phyloP scores from a whole-genome alignment of 2,113 vertebrate species.

The Bombycilla garrulus region DNA sequence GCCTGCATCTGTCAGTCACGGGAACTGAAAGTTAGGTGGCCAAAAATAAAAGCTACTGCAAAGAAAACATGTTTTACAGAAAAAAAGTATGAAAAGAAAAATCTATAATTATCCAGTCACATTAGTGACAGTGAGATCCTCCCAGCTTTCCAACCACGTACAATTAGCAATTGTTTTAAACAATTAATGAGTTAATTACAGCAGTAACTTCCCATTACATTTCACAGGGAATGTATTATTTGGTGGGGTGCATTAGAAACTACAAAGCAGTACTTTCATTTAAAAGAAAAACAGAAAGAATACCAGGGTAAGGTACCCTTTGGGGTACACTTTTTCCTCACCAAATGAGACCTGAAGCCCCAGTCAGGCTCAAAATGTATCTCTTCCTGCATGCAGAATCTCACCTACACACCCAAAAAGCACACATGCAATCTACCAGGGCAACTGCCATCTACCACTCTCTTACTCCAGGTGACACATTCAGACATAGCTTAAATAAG shows the following conservation, averaged over 20 bases:
- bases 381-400: not conserved
- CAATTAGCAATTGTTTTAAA: constrained; percentile 47
- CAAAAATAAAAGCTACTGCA: constrained; percentile 42
- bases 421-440: not conserved
- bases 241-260: not conserved
- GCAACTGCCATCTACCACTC: not conserved
- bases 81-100: not conserved
- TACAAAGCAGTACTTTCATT: not conserved
- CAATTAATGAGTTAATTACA: constrained; percentile 27
- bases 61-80: not conserved
- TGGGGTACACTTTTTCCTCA: not conserved
- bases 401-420: not conserved
- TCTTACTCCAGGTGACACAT: not conserved
- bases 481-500: not conserved
- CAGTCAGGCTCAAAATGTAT: not conserved
- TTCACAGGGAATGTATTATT: not conserved
- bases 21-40: constrained; percentile 1
- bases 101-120: constrained; percentile 13
- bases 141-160: constrained; percentile 21
- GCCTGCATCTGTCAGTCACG: not conserved
- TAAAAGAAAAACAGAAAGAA: not conserved
- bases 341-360: not conserved
- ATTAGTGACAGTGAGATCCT: constrained; percentile 8
- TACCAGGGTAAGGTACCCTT: not conserved
- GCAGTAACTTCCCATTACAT: not conserved